A percentile compares a stretch with the other conserved stretches of the same genome.
phyloP scores from a whole-genome alignment of 2,113 vertebrate species.

The Aphelocoma coerulescens region DNA sequence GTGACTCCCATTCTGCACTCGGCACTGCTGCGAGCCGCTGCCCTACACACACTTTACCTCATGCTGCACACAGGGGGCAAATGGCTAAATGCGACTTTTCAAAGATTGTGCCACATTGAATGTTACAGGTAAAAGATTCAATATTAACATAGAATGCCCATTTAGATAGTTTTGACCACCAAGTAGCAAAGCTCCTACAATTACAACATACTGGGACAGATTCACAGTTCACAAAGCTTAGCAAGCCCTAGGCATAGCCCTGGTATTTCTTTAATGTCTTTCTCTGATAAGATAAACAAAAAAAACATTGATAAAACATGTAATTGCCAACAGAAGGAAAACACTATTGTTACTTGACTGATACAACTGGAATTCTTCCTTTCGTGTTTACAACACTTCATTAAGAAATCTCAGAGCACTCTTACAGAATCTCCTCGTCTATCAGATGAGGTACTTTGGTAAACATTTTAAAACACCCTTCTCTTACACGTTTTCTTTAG shows the following conservation, averaged over 20 bases:
- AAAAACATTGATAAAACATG: background rate
- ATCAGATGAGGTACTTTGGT: background rate
- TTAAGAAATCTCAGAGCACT: background rate
- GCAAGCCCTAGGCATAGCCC: background rate
- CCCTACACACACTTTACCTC: accelerated
- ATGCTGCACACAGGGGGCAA: background rate
- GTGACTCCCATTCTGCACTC: background rate
- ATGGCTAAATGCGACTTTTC: background rate
- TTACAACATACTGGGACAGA: background rate
- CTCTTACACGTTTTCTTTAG: background rate
- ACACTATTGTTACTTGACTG: background rate
- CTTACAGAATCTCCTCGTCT: background rate
- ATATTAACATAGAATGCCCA: background rate
- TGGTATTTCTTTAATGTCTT: background rate
- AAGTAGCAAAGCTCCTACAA: background rate
- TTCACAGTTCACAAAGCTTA: background rate
- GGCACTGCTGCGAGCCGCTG: accelerated
- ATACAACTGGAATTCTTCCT: background rate
- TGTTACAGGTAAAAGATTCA: background rate
- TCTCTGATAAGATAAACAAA: background rate
- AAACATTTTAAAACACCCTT: background rate
- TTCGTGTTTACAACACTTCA: background rate
- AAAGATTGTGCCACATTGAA: background rate
- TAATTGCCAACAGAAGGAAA: background rate
- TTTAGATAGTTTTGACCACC: background rate